Base-by-base conservation (phyloP, 2,888 invertebrate genomes). In the Diarsia rubi region DNA sequence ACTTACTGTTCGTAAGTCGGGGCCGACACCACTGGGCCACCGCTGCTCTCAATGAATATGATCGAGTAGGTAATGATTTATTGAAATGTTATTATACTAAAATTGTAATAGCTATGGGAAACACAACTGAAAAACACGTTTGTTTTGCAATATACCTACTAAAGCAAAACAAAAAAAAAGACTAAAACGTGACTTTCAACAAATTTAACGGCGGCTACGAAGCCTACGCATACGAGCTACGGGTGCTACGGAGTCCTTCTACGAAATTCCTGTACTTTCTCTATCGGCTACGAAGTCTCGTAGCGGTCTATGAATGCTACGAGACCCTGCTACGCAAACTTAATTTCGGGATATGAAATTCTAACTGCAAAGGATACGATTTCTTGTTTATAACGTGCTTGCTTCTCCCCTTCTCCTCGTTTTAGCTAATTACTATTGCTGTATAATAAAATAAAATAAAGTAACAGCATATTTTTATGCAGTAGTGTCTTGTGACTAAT, bases 271-370 rank as follows among this genome's bases (percentile, higher is more conserved):
- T 44, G 21, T 37, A 80, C 62, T 79, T 72, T 79, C 19, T 45
- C 16, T 45, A 70, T 24, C 4, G 31, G 74, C 76, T 76, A 76
- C 76, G 80, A 44, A 47, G 4, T 2, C 14, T 73, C 74, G 76
- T 73, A 73, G 74, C 80, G 47, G 62, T 21, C 74, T 76, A 76
- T 47, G 54, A 54, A 44, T 47, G 80, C 76, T 76, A 76, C 76
- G 73, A 72, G 60, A 72, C 73, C 60, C 44, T 37, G 37, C 71
- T 52, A 60, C 49, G 44, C 37, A 37, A 60, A 19, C 54, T 47
- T 24, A 19, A 49, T 69, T 24, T 54, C n/a, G 6, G 27, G n/a
- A 42, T 8, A 14, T 37, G 5, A 16, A 76, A 42, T 31, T 49
- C 8, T 31, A 5, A 11, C 3, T 31, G 12, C 11, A 42, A 52